These are phyloP conservation scores for Jaculus jaculus DNA, from an alignment of 2,113 vertebrate genomes.

Conservation along the genomic window DNA sequence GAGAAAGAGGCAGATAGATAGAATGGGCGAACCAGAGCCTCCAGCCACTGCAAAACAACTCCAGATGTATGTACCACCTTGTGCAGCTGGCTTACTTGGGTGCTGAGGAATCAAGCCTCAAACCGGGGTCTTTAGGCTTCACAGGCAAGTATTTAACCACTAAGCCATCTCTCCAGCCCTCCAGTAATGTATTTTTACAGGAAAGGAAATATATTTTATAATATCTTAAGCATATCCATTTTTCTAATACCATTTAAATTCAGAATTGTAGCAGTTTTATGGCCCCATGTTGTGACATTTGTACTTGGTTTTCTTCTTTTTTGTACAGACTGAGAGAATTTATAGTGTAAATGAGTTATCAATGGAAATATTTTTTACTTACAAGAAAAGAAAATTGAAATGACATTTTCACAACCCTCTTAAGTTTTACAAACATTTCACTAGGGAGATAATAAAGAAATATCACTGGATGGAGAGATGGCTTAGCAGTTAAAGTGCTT, in stretches of 20 bases:
- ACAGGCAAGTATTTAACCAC: too few relatives aligned
- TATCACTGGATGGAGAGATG: too few relatives aligned
- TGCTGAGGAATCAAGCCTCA: too few relatives aligned
- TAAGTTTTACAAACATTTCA: neutral
- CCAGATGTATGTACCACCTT: too few relatives aligned
- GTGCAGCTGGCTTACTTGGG: too few relatives aligned
- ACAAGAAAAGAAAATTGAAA: conserved; percentile 55
- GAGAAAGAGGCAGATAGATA: too few relatives aligned
- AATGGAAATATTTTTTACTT: conserved; percentile 55
- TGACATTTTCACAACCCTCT: conserved; percentile 2
- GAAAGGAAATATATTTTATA: neutral
- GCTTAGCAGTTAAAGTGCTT: too few relatives aligned
- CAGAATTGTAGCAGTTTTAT: conserved; percentile 1
- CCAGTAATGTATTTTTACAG: neutral
- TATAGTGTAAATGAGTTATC: conserved; percentile 21
- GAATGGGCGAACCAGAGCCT: too few relatives aligned
- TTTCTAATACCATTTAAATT: neutral
- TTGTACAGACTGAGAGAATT: conserved; percentile 35
- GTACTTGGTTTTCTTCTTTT: conserved; percentile 21
- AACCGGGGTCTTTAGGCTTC: too few relatives aligned
- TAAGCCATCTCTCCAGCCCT: too few relatives aligned
- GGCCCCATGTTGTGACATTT: neutral
- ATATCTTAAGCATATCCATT: conserved; percentile 15
- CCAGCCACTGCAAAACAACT: too few relatives aligned
- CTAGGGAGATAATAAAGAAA: conserved; percentile 39